Percentiles rank a stretch among this genome's conserved stretches.
These are phyloP conservation scores for Drosophila malerkotliana DNA, from an alignment of 1,140 invertebrate genomes.

Conservation along the genomic window DNA sequence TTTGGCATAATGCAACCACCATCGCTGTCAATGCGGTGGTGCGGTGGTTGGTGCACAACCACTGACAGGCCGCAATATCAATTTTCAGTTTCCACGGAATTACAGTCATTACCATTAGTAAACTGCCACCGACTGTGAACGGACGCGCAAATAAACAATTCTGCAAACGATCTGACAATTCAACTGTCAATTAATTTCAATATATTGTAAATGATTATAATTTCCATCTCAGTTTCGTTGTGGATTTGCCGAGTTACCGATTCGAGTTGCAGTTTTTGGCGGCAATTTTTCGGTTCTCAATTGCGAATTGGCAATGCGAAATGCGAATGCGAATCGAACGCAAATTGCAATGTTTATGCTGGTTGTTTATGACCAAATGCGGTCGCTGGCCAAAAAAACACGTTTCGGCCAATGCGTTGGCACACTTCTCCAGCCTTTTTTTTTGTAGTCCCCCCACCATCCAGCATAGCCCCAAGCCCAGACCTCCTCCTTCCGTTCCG, in stretches of 20 bases:
- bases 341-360: slow-evolving; percentile 80
- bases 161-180: slow-evolving; percentile 80
- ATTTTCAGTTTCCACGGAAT: slow-evolving; percentile 77
- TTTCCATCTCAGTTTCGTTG: slow-evolving; percentile 47
- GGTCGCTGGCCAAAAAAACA: slow-evolving; percentile 61
- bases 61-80: slow-evolving; percentile 63
- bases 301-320: slow-evolving; percentile 38
- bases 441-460: slow-evolving; percentile 10
- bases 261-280: slow-evolving; percentile 14
- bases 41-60: not conserved
- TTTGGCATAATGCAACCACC: slow-evolving; percentile 63
- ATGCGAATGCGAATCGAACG: slow-evolving; percentile 59
- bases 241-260: too few relatives aligned
- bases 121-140: slow-evolving; percentile 63
- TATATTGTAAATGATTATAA: slow-evolving; percentile 82
- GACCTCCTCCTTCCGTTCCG: not conserved
- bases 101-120: slow-evolving; percentile 83
- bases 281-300: slow-evolving; percentile 37
- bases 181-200: slow-evolving; percentile 82
- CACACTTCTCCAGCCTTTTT: slow-evolving; percentile 42
- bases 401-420: slow-evolving; percentile 58
- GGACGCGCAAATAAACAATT: slow-evolving; percentile 71
- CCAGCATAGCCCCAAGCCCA: not conserved
- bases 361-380: slow-evolving; percentile 77
- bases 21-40: not conserved